phyloP scores from a whole-genome alignment of 1,140 invertebrate species.

The Atta colombica region DNA sequence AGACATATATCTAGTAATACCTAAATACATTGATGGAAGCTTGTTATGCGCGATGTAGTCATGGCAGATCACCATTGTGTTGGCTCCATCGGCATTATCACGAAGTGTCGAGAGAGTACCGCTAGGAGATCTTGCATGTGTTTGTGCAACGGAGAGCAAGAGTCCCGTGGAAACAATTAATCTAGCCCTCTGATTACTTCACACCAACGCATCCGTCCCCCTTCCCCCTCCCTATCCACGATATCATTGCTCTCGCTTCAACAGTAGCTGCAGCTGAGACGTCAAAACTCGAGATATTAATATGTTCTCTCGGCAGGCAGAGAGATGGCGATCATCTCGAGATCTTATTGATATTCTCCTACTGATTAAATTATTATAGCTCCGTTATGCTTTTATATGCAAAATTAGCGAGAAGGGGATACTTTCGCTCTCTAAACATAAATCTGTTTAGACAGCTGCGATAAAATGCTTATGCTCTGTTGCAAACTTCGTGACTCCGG shows the following conservation, averaged over 20 bases:
- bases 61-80: constrained; percentile 78
- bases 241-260: constrained; percentile 59
- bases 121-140: constrained; percentile 69
- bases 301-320: constrained; percentile 83
- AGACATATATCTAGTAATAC: constrained; percentile 30
- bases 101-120: constrained; percentile 69
- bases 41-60: constrained; percentile 75
- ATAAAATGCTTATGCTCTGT: constrained; percentile 53
- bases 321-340: constrained; percentile 48
- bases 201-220: constrained; percentile 61
- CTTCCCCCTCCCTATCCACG: constrained; percentile 32
- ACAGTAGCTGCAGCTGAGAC: constrained; percentile 73
- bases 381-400: constrained; percentile 4
- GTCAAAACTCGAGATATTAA: constrained; percentile 87
- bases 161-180: constrained; percentile 86
- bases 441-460: constrained; percentile 33
- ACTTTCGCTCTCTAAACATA: constrained; percentile 36
- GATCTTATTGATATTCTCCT: constrained; percentile 60
- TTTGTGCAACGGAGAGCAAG: constrained; percentile 75
- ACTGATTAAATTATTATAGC: constrained; percentile 78
- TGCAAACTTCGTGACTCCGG: constrained; percentile 28
- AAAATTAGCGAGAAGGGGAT: constrained; percentile 11
- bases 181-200: constrained; percentile 85
- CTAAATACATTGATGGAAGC: constrained; percentile 45
- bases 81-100: constrained; percentile 78